Evolutionary conservation across 2,888 invertebrate species (phyloP).

Genomic region (Apamea epomidion): DNA sequence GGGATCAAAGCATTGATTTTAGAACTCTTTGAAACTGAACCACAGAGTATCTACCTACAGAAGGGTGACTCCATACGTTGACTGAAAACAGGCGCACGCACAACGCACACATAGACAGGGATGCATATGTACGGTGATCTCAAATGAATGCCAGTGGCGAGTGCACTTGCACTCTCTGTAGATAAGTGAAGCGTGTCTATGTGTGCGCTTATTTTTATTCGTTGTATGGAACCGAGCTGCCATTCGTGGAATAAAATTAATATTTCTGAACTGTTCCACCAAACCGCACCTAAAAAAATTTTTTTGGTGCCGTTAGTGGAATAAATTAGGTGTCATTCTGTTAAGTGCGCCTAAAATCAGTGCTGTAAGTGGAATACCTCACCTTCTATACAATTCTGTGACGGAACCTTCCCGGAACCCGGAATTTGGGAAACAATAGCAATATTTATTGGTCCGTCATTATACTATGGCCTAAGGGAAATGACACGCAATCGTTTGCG

Average conservation of each 20-base stretch:
- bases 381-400: slow-evolving; percentile 14
- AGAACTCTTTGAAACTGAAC: slow-evolving; percentile 21
- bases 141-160: neutral
- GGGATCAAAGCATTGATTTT: slow-evolving; percentile 45
- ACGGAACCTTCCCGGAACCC: neutral
- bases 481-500: slow-evolving; percentile 65
- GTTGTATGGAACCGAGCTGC: neutral
- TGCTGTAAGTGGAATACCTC: neutral
- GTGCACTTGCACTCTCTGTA: neutral
- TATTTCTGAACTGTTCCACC: neutral
- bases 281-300: neutral
- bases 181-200: neutral
- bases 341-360: neutral
- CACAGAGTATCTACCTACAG: neutral
- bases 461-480: slow-evolving; percentile 48
- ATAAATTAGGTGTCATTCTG: neutral
- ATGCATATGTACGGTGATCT: neutral
- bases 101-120: neutral
- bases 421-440: slow-evolving; percentile 50
- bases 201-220: neutral
- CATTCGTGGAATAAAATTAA: neutral
- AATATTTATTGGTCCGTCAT: slow-evolving; percentile 61
- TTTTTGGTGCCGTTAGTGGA: neutral
- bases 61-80: neutral
- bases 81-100: neutral